Evolutionary conservation across 2,797 vertebrate species (phyloP), one percentile per base, ranked within the genome.

Genomic region (Ceryle rudis): DNA sequence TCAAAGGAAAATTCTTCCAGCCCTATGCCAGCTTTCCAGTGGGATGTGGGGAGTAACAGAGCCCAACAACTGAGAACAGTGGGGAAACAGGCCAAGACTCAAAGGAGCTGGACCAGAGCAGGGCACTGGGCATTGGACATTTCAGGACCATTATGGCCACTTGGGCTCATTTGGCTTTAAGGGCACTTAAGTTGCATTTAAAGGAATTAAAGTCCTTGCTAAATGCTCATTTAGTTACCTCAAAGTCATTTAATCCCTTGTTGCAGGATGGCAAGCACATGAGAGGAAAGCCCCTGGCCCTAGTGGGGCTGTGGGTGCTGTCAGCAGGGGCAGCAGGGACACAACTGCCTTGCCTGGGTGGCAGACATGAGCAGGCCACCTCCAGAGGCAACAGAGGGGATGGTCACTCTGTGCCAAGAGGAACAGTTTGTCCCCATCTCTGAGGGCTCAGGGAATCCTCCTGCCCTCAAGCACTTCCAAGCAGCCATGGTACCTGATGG

Each of bases 161-260:
- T 83, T 64, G 33, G n/a, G 25, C 62, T 93, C 1, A 1, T 89
- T 79, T 52, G 58, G 10, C 33, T 86, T 86, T 78, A 81, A 74
- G 83, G 35, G 28, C 44, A 37, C 47, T 71, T 47, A 62, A 93
- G 79, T 93, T 87, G 41, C 58, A 47, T 94, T 93, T 90, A 94
- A 92, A 78, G 73, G 39, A 66, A 79, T 92, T 71, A 42, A 93
- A 91, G 31, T 67, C 80, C 84, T 95, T 89, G 51, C 37, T 81
- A 88, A 44, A 58, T 81, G 89, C 90, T 82, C 88, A 72, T 41
- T 95, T 94, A 90, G 88, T 86, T 88, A 80, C 55, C 69, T 88
- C 90, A 89, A 77, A 28, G 14, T 19, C 57, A 78, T 77, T 93
- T 94, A 73, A 88, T 77, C 33, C 81, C 69, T 86, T 78, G 61